Evolutionary conservation across 2,888 invertebrate species (phyloP).

Genomic region (Mythimna albipuncta): DNA sequence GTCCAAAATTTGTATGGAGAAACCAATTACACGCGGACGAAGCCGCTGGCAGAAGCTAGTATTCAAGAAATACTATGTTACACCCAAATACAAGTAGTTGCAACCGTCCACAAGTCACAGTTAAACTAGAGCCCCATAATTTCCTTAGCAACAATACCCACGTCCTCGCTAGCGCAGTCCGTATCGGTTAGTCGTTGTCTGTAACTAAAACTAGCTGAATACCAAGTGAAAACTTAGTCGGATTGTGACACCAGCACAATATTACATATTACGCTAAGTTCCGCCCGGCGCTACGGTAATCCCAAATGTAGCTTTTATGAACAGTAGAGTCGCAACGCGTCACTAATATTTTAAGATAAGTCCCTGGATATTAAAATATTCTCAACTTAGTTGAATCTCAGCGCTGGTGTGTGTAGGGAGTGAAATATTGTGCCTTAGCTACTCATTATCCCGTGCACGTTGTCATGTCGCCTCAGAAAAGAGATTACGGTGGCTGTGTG

Average conservation of each 20-base stretch:
- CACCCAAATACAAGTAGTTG: slow-evolving; percentile 21
- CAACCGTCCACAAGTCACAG: slow-evolving; percentile 32
- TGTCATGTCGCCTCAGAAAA: slow-evolving; percentile 29
- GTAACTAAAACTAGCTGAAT: slow-evolving; percentile 70
- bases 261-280: slow-evolving; percentile 67
- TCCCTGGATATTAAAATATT: slow-evolving; percentile 63
- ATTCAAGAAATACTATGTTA: slow-evolving; percentile 13
- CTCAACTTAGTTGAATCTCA: slow-evolving; percentile 51
- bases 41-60: no score
- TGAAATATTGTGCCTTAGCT: slow-evolving; percentile 44
- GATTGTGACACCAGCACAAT: slow-evolving; percentile 69
- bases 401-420: slow-evolving; percentile 19
- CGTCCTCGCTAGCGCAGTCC: slow-evolving; percentile 48
- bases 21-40: no score
- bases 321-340: slow-evolving; percentile 62
- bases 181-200: slow-evolving; percentile 63
- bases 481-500: slow-evolving; percentile 27
- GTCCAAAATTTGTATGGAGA: no score
- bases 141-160: slow-evolving; percentile 50
- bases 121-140: slow-evolving; percentile 37
- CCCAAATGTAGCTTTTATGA: slow-evolving; percentile 69
- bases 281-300: slow-evolving; percentile 66
- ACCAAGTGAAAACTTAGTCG: slow-evolving; percentile 64
- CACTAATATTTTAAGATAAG: slow-evolving; percentile 62
- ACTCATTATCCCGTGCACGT: slow-evolving; percentile 37